Evolutionary conservation across 2,888 invertebrate genomes (phyloP), one percentile per base, ranked within the genome.

Genomic region (Antheraea assamensis): DNA sequence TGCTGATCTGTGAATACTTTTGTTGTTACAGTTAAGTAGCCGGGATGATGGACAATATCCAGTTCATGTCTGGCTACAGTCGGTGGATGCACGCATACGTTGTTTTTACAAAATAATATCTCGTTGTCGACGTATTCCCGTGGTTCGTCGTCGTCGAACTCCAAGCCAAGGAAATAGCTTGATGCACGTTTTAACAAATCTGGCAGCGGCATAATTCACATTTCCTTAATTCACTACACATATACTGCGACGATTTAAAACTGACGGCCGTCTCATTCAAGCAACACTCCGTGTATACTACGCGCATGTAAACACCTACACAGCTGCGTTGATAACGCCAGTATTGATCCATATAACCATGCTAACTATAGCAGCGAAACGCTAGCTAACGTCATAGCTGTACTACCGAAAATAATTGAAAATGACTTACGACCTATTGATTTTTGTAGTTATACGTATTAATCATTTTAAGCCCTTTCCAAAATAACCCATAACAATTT

Each of bases 11-110:
- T 95, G 87, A 97, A 97, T n/a, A 96, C 96, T 91, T 97, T 97
- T 30, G 97, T 97, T 24, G 97, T 97, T 70, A 99, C 96, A 0
- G 98, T 98, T 81, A 99, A 95, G 88, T 99, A 99, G 30, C 96
- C 99, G 3, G 99, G 99, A 91, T 98, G 97, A 86, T 99, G 99
- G 0, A 98, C 95, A 49, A 97, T 96, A 80, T 98, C 98, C 73
- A 97, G 96, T 82, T 97, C 97, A 81, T 97, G 97, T 71, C 98
- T 96, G 72, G 97, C 96, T 76, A 97, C 95, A 0, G 97, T 97
- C 71, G 98, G 98, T 10, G 99, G 98, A 95, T 99, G 99, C 70
- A 99, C 99, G 90, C 99, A 99, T 55, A 99, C 98, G 92, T 99
- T 99, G 90, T 99, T 99, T 94, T 99, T 99, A 92, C 98, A 98